Base-by-base conservation (phyloP, 2,797 vertebrate species). In the Hapalemur alaotrensis region DNA sequence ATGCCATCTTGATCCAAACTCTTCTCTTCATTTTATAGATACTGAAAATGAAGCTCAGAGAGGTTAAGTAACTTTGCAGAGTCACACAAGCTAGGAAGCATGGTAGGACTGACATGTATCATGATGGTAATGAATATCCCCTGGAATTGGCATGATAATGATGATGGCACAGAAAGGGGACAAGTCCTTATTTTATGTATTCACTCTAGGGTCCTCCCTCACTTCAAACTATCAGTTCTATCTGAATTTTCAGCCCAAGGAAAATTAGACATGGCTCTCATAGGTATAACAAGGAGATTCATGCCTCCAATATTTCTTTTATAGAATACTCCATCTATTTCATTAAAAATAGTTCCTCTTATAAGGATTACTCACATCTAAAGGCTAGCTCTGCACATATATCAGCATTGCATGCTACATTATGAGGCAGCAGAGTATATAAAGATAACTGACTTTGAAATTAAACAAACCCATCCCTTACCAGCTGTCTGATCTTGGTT, bases 331-430 rank as follows among this genome's bases (percentile, higher is more conserved):
- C 30, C 15, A 14, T 72, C 4, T 57, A 35, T 96, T 97, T 92
- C 76, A 93, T 76, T 92, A 80, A 93, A 91, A 93, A 78, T 57
- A 28, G 48, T 67, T 57, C 70, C 67, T 90, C 35, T 88, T 57
- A 32, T 17, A n/a, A 93, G 50, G 50, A 87, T 85, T 63, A 38
- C 25, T 90, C 35, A 67, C 20, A 87, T 61, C 73, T 78, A 73
- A 95, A 81, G 88, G 28, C 32, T 20, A 92, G 79, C 15, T 79
- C 76, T 69, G 23, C 32, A 54, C 38, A 75, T n/a, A 22, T 38
- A 57, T 57, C 78, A 79, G 70, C 15, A 13, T 28, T 23, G 7
- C 3, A 23, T 3, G 4, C 35, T 91, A 32, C 54, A 9, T 41
- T 72, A 63, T 30, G 35, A 95, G 65, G 23, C 41, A 87, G 41